Base-by-base conservation (phyloP, 2,888 invertebrate genomes). In the Tricholauxania praeusta region DNA sequence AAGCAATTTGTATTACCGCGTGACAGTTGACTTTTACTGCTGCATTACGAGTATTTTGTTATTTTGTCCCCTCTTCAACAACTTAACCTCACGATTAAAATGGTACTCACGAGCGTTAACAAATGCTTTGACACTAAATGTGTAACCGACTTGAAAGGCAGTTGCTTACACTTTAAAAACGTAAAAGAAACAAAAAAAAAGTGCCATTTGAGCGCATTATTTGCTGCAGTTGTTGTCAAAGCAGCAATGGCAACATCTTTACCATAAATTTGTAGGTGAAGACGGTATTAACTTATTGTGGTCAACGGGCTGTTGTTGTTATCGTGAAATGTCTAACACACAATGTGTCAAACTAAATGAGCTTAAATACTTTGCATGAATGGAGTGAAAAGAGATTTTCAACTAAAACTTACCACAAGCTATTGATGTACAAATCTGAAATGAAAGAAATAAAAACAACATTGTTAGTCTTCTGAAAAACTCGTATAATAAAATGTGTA, bases 51-150 rank as follows among this genome's bases (percentile, higher is more conserved):
- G 62, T 39, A 39, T 39, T 39, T 39, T 39, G 39, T 39, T 39
- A 39, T 4, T 39, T 8, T 39, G 7, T 10, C 7, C 39, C 39
- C 39, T 10, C 39, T 39, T 39, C 39, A 10, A 10, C 71, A 76
- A 74, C 74, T 76, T 74, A 75, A 80, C 77, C 78, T 76, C 75
- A 77, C 80, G 79, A 81, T 82, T 82, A 72, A 73, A 8, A 47
- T 63, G 19, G 17, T 14, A n/a, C 12, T 53, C 78, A 78, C 74
- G 76, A 51, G 63, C 62, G 69, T 70, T 64, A 74, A 10, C 39
- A 10, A 39, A 71, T 62, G 74, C 65, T 48, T 65, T 60, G 72
- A 72, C 68, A 76, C 62, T 65, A 72, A 73, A 73, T 69, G 68
- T 69, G 78, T 64, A 52, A 12, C 74, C 75, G 66, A 51, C 73